Evolutionary conservation across 2,888 invertebrate species (phyloP).

Genomic region (Periphyllus acericola): DNA sequence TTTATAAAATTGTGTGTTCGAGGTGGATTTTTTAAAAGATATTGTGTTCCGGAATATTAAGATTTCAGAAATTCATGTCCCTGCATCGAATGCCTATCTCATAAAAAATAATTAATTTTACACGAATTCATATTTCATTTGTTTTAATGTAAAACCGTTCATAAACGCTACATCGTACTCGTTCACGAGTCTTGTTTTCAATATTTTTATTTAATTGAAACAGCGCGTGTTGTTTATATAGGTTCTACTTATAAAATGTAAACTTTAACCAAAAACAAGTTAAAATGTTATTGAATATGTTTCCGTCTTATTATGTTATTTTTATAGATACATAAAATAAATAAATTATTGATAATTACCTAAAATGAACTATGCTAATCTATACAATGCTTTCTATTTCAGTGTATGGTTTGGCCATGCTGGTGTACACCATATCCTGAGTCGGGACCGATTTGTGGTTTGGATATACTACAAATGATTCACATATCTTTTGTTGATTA

Average conservation of each 20-base stretch:
- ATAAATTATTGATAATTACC: slow-evolving; percentile 28
- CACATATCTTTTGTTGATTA: slow-evolving; percentile 40
- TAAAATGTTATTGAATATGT: neutral
- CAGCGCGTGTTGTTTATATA: neutral
- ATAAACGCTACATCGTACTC: no score
- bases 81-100: no score
- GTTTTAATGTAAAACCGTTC: no score
- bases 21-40: no score
- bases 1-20: no score
- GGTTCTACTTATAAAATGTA: neutral
- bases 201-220: neutral
- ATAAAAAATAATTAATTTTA: no score
- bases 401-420: slow-evolving; percentile 6
- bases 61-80: no score
- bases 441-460: slow-evolving; percentile 34
- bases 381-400: slow-evolving; percentile 57
- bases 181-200: no score
- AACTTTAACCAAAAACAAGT: neutral
- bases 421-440: slow-evolving; percentile 52
- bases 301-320: neutral
- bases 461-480: slow-evolving; percentile 39
- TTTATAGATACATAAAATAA: neutral
- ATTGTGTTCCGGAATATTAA: no score
- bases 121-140: no score
- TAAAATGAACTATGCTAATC: slow-evolving; percentile 32